Evolutionary conservation across 1,140 invertebrate species (phyloP).

Genomic region (Venustaconcha ellipsiformis): DNA sequence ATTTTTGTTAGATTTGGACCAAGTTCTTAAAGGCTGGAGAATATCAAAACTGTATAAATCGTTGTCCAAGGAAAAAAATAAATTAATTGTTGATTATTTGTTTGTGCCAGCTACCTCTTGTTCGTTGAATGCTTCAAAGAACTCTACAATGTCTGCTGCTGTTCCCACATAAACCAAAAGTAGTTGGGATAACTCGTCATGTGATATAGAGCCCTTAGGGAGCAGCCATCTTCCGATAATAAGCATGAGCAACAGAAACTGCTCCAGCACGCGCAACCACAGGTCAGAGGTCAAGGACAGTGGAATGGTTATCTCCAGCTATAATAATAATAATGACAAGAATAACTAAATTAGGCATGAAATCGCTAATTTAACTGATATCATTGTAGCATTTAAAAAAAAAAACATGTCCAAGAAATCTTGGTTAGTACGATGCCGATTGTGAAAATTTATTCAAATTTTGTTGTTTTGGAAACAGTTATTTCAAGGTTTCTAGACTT

Average conservation of each 20-base stretch:
- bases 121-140: conserved; percentile 89
- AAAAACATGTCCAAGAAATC: neutral
- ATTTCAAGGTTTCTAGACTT: too few species aligned
- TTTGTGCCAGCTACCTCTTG: conserved; percentile 47
- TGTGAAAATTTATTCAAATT: too few species aligned
- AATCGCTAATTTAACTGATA: neutral
- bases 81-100: too few species aligned
- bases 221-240: conserved; percentile 91
- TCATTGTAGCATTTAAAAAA: neutral
- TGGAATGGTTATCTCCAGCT: conserved; percentile 56
- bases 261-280: conserved; percentile 89
- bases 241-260: conserved; percentile 90
- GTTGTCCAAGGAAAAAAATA: too few species aligned
- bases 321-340: conserved; percentile 17
- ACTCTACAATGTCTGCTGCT: conserved; percentile 95
- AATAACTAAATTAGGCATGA: neutral
- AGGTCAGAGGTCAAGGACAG: conserved; percentile 52
- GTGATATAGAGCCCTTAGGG: conserved; percentile 86
- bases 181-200: conserved; percentile 92
- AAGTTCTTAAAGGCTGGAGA: too few species aligned
- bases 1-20: too few species aligned
- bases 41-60: too few species aligned
- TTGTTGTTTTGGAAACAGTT: too few species aligned
- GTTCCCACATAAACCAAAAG: conserved; percentile 83
- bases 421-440: too few species aligned